Base-by-base conservation (phyloP, 2,888 invertebrate species). In the Gastrophysa polygoni region DNA sequence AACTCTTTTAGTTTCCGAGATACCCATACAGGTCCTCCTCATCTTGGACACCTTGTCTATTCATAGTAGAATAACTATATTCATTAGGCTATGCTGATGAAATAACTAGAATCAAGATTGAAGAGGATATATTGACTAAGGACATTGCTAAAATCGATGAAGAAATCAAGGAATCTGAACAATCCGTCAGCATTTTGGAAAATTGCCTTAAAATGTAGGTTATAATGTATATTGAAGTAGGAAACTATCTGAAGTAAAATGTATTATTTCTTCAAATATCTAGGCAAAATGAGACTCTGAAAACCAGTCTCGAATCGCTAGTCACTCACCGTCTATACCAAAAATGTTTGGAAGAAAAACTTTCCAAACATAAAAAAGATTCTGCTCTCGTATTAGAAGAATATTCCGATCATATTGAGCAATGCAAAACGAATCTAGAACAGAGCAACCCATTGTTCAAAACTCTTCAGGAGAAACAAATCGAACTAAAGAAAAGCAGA, bases 31-130 rank as follows among this genome's bases (percentile, higher is more conserved):
- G n/a, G n/a, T n/a, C n/a, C n/a, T n/a, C n/a, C n/a, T n/a, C n/a
- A n/a, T n/a, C n/a, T n/a, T n/a, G n/a, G n/a, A n/a, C n/a, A n/a
- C n/a, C n/a, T n/a, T n/a, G n/a, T n/a, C n/a, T n/a, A n/a, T n/a
- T n/a, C n/a, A n/a, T n/a, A n/a, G n/a, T n/a, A n/a, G n/a, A n/a
- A n/a, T n/a, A n/a, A n/a, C n/a, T n/a, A n/a, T n/a, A n/a, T n/a
- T n/a, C n/a, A 4, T 14, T 28, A 68, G 68, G 57, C 17, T 63
- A 64, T 28, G 49, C 47, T 32, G 29, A 58, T 16, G 65, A 61
- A 46, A 59, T 52, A 5, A 57, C 58, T 8, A 66, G 60, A 54
- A 52, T 64, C 18, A 57, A 52, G 21, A 50, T 50, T 18, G 44
- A 62, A 60, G 57, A 59, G 20, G 55, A 50, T 14, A 50, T 17